These are phyloP conservation scores for Glossophaga mutica DNA, from an alignment of 2,797 vertebrate genomes.

Conservation along the genomic window DNA sequence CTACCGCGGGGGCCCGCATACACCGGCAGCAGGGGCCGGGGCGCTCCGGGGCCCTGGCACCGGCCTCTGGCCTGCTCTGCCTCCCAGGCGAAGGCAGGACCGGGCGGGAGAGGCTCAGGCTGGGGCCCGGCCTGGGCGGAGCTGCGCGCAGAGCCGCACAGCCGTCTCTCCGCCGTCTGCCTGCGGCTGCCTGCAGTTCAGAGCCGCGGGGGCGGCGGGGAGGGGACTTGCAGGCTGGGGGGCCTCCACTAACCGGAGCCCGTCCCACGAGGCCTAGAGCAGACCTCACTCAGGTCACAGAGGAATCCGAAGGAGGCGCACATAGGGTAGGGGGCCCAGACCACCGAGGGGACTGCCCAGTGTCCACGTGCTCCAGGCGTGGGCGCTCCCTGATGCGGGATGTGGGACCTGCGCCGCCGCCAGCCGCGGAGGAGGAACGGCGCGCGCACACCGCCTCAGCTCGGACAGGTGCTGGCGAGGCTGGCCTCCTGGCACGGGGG, in stretches of 20 bases:
- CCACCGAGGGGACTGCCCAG: fast-evolving
- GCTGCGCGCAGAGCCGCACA: fast-evolving
- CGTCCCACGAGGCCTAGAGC: background rate
- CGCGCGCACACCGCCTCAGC: fast-evolving
- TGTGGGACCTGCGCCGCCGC: fast-evolving
- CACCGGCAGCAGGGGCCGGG: background rate
- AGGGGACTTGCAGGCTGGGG: background rate
- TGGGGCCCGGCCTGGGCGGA: too few relatives aligned
- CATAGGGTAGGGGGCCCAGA: fast-evolving
- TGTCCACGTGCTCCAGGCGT: too few relatives aligned
- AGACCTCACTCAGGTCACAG: background rate
- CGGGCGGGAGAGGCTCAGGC: background rate
- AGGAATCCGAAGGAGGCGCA: background rate
- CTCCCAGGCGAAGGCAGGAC: background rate
- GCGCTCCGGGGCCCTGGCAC: background rate
- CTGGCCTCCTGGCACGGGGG: fast-evolving
- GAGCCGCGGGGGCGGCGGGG: background rate
- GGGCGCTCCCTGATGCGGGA: background rate
- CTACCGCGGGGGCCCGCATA: background rate
- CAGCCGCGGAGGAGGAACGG: fast-evolving
- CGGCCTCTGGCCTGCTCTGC: background rate
- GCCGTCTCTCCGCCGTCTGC: background rate
- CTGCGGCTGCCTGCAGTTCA: background rate
- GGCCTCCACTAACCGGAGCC: background rate
- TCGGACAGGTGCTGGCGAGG: background rate